A percentile compares a stretch with the other conserved stretches of the same genome.
phyloP scores from a whole-genome alignment of 2,888 invertebrate species.

The Rhagonycha fulva region DNA sequence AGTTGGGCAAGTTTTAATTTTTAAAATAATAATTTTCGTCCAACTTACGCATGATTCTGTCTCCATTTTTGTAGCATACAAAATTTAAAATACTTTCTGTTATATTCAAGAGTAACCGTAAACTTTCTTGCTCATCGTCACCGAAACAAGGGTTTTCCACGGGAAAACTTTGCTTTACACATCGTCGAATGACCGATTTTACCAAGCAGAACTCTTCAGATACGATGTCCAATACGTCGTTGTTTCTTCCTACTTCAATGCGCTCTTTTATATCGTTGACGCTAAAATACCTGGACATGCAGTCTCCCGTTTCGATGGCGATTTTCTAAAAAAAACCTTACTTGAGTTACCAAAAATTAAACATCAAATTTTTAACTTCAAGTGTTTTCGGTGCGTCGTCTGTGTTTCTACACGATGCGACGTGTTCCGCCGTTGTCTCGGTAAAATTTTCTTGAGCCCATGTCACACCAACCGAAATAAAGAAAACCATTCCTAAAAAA shows the following conservation, averaged over 20 bases:
- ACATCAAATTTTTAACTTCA: not conserved
- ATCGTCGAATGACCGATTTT: not conserved
- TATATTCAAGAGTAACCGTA: not conserved
- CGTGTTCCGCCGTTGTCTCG: not conserved
- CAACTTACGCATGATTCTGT: not conserved
- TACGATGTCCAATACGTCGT: not conserved
- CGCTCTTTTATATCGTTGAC: not conserved
- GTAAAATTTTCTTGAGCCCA: not conserved
- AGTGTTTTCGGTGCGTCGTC: not conserved
- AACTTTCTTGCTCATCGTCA: not conserved
- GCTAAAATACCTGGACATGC: not conserved
- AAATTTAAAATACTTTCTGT: not conserved
- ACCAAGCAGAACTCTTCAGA: not conserved
- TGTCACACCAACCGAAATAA: not conserved
- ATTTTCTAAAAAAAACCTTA: not conserved
- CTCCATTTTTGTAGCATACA: not conserved
- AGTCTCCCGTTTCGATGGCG: not conserved
- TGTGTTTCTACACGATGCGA: not conserved
- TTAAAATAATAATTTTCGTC: too few relatives aligned
- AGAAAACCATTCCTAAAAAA: not conserved
- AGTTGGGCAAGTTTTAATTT: too few relatives aligned
- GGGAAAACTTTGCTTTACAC: not conserved
- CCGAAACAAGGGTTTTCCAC: not conserved
- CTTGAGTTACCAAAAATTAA: not conserved
- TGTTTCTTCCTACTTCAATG: not conserved